phyloP scores from a whole-genome alignment of 1,140 invertebrate species.

The Amphibalanus amphitrite region DNA sequence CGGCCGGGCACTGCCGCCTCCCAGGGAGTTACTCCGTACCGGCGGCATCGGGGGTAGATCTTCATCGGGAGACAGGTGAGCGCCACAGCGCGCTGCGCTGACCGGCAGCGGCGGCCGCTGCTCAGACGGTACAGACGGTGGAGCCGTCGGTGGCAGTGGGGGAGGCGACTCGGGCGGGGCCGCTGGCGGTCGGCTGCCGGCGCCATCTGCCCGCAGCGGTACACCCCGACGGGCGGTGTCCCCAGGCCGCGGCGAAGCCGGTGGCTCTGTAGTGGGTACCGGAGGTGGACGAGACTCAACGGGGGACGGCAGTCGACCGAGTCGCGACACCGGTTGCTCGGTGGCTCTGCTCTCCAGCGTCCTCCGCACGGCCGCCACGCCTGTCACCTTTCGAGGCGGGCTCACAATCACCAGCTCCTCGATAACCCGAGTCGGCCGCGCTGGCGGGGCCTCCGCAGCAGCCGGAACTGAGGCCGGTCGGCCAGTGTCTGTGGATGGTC shows the following conservation, averaged over 20 bases:
- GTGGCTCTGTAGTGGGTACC: not conserved
- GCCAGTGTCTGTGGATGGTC: too few relatives aligned
- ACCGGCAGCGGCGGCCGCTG: not conserved
- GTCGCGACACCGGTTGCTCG: not conserved
- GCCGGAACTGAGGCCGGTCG: too few relatives aligned
- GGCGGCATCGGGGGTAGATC: not conserved
- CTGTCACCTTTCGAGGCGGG: not conserved
- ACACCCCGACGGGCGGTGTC: too few relatives aligned
- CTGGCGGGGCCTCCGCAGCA: too few relatives aligned
- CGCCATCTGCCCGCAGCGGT: too few relatives aligned
- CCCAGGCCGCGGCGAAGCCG: too few relatives aligned
- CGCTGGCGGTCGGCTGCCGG: too few relatives aligned
- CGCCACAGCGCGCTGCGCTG: not conserved
- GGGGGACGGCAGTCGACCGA: too few relatives aligned
- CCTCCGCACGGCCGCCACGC: not conserved
- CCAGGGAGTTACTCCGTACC: not conserved
- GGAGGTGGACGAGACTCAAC: not conserved
- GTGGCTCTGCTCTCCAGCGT: not conserved
- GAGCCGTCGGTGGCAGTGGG: too few relatives aligned
- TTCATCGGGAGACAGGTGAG: not conserved
- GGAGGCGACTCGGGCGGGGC: not conserved
- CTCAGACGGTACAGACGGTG: too few relatives aligned
- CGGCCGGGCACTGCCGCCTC: too few relatives aligned
- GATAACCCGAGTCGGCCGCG: not conserved
- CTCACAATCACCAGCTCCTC: not conserved